These are phyloP conservation scores for Hydractinia echinata DNA, from an alignment of 30 jellyfish, hydroid and myxozoan species.

Conservation along the genomic window DNA sequence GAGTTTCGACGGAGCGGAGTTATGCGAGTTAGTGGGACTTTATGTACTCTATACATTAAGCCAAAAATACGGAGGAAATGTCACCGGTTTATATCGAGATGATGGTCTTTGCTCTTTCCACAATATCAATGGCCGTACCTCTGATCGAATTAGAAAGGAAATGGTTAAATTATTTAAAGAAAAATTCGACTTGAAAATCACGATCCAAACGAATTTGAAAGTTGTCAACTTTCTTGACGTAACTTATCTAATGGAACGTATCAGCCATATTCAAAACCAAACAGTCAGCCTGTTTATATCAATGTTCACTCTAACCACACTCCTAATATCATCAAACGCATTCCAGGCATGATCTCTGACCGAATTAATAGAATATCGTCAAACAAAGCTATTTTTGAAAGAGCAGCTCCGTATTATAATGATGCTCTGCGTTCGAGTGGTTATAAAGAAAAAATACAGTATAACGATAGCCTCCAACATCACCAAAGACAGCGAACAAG, in stretches of 20 bases:
- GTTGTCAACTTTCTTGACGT: constrained; percentile 53
- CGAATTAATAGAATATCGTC: no score
- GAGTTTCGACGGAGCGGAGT: constrained; percentile 50
- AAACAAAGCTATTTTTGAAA: no score
- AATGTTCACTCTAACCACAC: constrained; percentile 27
- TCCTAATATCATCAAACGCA: no score
- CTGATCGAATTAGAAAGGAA: constrained; percentile 35
- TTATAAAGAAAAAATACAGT: no score
- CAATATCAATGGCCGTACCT: constrained; percentile 29
- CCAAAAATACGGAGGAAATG: constrained; percentile 22
- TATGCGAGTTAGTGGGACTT: constrained; percentile 53
- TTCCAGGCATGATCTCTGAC: no score
- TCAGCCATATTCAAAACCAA: constrained; percentile 52
- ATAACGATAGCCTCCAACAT: no score
- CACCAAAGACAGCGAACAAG: no score
- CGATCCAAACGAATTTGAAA: constrained; percentile 50
- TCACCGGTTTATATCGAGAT: constrained; percentile 53
- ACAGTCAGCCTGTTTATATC: constrained; percentile 51
- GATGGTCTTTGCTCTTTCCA: constrained; percentile 53
- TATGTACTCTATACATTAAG: constrained; percentile 26
- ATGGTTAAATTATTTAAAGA: constrained; percentile 10
- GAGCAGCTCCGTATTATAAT: no score
- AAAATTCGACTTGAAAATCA: constrained; percentile 43
- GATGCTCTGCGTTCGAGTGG: no score
- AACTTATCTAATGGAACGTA: constrained; percentile 38